Base-by-base conservation (phyloP, 2,888 invertebrate genomes). In the Polyploca ridens region DNA sequence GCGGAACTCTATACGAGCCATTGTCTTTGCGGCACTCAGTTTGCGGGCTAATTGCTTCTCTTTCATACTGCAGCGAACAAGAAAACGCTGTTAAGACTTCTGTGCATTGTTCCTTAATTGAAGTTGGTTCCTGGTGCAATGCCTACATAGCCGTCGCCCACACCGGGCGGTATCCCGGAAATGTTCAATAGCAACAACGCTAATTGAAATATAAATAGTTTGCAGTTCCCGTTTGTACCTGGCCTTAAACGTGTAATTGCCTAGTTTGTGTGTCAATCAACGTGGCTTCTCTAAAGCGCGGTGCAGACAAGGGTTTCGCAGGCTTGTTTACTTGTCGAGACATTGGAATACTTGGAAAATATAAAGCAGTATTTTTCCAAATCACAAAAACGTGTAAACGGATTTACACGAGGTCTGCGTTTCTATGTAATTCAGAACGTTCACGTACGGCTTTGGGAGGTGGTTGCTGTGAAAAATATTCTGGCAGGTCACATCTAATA, bases 11-110 rank as follows among this genome's bases (percentile, higher is more conserved):
- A 70, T 64, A 71, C 75, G 66, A 63, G 67, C 77, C 70, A 82
- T 89, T 88, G 86, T 87, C 77, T 83, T 75, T 73, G 67, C 70
- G 73, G 72, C 81, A 81, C 85, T 85, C 81, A 82, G 81, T 86
- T 86, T 79, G 71, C 82, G 70, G 77, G 85, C 86, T 91, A 90
- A 91, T 91, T 90, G 87, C 87, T 85, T 88, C 87, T 86, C 87
- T 87, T 90, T 87, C 83, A 88, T 83, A 83, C 83, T 83, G 84
- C 80, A 79, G 76, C 78, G 83, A 85, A 84, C 87, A 87, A 89
- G 90, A 88, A 90, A 90, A 88, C 81, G 85, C 83, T 86, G 85
- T 86, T 87, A 87, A 87, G 86, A 88, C 83, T 88, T 86, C 83
- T 79, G 78, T 83, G 82, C 83, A 87, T 89, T 90, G 89, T 90